Percentiles rank a stretch among this genome's conserved stretches.
These are phyloP conservation scores for Scrobipalpa costella DNA, from an alignment of 2,888 invertebrate species.

Conservation along the genomic window DNA sequence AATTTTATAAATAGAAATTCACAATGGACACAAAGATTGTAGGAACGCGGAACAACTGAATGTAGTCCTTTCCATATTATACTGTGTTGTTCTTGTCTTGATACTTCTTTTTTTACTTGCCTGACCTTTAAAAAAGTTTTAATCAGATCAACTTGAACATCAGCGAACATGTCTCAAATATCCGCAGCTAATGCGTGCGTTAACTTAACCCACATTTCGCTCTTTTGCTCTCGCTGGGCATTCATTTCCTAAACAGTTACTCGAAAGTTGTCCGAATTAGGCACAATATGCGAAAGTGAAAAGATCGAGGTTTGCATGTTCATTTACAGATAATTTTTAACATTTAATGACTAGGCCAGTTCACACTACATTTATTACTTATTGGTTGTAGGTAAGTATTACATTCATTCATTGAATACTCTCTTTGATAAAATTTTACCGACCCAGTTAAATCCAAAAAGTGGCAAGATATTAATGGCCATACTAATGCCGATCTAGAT, in stretches of 20 bases:
- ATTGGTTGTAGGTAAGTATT: too few relatives aligned
- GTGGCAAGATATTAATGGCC: neutral
- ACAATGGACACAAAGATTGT: too few relatives aligned
- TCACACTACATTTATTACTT: too few relatives aligned
- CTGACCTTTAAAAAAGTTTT: too few relatives aligned
- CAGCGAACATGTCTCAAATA: neutral
- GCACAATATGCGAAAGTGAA: conserved; percentile 25
- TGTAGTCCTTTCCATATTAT: too few relatives aligned
- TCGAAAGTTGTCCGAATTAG: conserved; percentile 29
- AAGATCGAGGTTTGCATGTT: neutral
- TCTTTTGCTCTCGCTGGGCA: conserved; percentile 25
- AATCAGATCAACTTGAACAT: neutral
- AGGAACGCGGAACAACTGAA: too few relatives aligned
- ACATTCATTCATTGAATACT: too few relatives aligned
- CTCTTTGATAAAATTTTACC: neutral
- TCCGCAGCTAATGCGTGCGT: conserved; percentile 15
- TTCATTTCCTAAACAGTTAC: conserved; percentile 33
- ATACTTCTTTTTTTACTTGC: too few relatives aligned
- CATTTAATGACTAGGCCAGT: too few relatives aligned
- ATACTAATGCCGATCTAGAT: neutral
- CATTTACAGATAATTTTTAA: neutral
- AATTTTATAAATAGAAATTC: too few relatives aligned
- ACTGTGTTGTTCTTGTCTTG: too few relatives aligned
- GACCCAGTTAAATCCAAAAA: neutral
- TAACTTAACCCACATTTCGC: conserved; percentile 25